Evolutionary conservation across 2,888 invertebrate species (phyloP).

Genomic region (Ctena decussata): DNA sequence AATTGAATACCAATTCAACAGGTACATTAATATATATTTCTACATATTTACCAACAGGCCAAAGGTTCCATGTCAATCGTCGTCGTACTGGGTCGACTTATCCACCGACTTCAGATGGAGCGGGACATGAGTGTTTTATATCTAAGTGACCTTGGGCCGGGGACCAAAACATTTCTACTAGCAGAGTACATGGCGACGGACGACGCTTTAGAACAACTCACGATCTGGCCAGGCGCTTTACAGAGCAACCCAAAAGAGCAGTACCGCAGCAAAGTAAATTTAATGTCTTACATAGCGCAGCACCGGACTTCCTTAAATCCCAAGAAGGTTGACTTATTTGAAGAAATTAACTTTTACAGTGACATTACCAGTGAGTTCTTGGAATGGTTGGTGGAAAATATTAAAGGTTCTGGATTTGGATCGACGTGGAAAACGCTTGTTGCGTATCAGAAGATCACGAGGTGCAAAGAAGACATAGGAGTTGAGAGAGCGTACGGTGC

Average conservation of each 20-base stretch:
- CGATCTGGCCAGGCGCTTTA: slow-evolving; percentile 73
- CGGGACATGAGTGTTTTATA: slow-evolving; percentile 77
- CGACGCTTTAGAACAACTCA: slow-evolving; percentile 68
- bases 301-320: slow-evolving; percentile 71
- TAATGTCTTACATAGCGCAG: slow-evolving; percentile 62
- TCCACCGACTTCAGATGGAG: slow-evolving; percentile 76
- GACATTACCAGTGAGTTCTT: slow-evolving; percentile 76
- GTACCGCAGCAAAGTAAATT: slow-evolving; percentile 57
- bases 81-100: slow-evolving; percentile 75
- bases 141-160: slow-evolving; percentile 75
- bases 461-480: slow-evolving; percentile 95
- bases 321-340: slow-evolving; percentile 72
- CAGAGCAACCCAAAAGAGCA: slow-evolving; percentile 61
- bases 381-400: slow-evolving; percentile 77
- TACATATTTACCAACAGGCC: slow-evolving; percentile 62
- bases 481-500: slow-evolving; percentile 95
- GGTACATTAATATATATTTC: no score
- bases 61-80: slow-evolving; percentile 76
- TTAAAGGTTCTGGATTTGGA: slow-evolving; percentile 75
- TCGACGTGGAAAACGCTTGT: slow-evolving; percentile 88
- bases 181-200: slow-evolving; percentile 76
- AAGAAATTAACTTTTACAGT: slow-evolving; percentile 79
- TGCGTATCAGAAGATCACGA: slow-evolving; percentile 94
- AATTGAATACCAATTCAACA: no score
- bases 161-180: slow-evolving; percentile 75